Percentiles rank a stretch among this genome's conserved stretches.
Evolutionary conservation across 2,113 vertebrate genomes (phyloP).

Genomic region (Dicentrarchus labrax): DNA sequence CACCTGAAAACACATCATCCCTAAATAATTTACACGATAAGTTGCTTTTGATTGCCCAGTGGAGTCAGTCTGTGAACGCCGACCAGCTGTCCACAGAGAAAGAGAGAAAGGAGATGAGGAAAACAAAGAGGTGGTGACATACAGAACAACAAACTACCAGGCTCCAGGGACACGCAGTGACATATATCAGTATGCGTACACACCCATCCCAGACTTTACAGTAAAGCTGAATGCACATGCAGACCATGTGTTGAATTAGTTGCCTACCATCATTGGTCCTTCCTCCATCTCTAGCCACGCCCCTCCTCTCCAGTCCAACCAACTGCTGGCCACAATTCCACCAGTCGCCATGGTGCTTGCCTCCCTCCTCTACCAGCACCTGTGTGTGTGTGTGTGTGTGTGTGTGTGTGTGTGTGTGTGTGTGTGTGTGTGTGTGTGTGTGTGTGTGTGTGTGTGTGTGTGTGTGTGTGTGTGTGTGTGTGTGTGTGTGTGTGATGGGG

Average conservation of each 20-base stretch:
- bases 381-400: constrained; percentile 11
- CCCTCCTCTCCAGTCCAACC: constrained; percentile 33
- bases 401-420: not conserved
- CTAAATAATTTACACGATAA: not conserved
- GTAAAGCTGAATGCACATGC: constrained; percentile 50
- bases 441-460: not conserved
- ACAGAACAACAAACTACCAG: not conserved
- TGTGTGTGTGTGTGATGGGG: not conserved
- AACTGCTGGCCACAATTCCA: constrained; percentile 49
- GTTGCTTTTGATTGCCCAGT: not conserved
- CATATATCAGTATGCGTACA: constrained; percentile 2
- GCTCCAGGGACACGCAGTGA: constrained; percentile 1
- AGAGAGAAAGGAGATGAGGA: not conserved
- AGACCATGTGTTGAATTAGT: constrained; percentile 44
- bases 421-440: constrained; percentile 13
- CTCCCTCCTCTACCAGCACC: constrained; percentile 53
- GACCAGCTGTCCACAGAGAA: not conserved
- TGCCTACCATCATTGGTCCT: constrained; percentile 38
- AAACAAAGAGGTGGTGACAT: constrained; percentile 8
- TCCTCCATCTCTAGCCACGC: constrained; percentile 37
- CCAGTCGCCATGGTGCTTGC: constrained; percentile 70
- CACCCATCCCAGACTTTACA: constrained; percentile 10
- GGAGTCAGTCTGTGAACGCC: not conserved
- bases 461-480: not conserved
- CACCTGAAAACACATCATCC: not conserved